Base-by-base conservation (phyloP, 2,888 invertebrate genomes). In the Cataglyphis livida region DNA sequence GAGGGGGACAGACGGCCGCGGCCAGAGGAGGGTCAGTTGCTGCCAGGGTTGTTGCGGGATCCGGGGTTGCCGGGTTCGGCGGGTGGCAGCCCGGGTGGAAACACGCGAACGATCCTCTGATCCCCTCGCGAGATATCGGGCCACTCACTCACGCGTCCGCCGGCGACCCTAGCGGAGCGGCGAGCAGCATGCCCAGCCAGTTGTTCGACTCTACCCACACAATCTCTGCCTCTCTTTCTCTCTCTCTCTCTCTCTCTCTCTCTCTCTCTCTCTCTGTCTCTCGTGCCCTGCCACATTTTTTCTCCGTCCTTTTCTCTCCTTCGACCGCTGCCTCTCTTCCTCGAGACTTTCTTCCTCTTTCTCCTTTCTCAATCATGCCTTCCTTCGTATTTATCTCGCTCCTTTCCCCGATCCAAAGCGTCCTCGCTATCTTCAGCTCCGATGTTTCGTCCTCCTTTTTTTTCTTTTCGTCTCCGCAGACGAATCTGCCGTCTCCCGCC, bases 71-170 rank as follows among this genome's bases (percentile, higher is more conserved):
- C 88, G 89, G 91, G 89, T 91, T 90, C 90, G 92, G 93, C 91
- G 92, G 92, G 91, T 92, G 91, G 92, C 88, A 91, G 91, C 90
- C 90, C 87, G 87, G 92, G 90, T 93, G 90, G 93, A 93, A 94
- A 94, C 94, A 94, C 94, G 94, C 94, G 94, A 94, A 91, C 94
- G 94, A 94, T 94, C 94, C 93, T 94, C 94, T 93, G 94, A 94
- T 94, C 94, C 94, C 94, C 94, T 93, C 92, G 91, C 91, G 92
- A 94, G 94, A 94, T 94, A 94, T 94, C 94, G 93, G 76, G 93
- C 92, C 94, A 92, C 93, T 94, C 94, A 93, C 94, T 94, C 93
- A 94, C 94, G 94, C 94, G 93, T 93, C 91, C 91, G 89, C 90
- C 90, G 91, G 93, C 93, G 88, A 91, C 92, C 92, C 92, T 89